A percentile compares a stretch with the other conserved stretches of the same genome.
phyloP scores from a whole-genome alignment of 2,797 vertebrate species.

The Choloepus didactylus region DNA sequence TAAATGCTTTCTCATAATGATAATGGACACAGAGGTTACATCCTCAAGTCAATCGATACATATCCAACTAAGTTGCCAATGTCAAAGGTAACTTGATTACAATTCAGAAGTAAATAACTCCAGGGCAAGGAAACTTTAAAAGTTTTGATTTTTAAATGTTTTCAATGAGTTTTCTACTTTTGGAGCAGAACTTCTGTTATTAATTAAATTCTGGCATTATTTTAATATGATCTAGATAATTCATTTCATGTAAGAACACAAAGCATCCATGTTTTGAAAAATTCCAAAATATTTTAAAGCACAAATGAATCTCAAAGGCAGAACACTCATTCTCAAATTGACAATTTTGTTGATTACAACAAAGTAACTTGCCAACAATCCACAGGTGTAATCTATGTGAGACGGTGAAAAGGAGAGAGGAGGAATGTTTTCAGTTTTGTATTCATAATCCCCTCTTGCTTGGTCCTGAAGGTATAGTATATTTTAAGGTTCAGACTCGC shows the following conservation, averaged over 20 bases:
- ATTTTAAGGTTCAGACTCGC: not conserved
- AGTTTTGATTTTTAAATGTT: constrained; percentile 52
- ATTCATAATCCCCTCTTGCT: not conserved
- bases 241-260: constrained; percentile 23
- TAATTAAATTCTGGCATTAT: constrained; percentile 59
- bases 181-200: constrained; percentile 46
- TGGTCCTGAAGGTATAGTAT: not conserved
- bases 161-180: constrained; percentile 53
- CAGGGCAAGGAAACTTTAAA: constrained; percentile 55
- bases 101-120: constrained; percentile 5
- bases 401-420: not conserved
- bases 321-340: not conserved
- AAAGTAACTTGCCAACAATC: not conserved
- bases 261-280: not conserved
- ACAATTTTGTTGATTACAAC: not conserved
- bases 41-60: not conserved
- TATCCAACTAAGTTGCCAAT: not conserved
- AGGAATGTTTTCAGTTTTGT: not conserved
- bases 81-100: constrained; percentile 37
- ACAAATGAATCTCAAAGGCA: constrained; percentile 55
- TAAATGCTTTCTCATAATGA: not conserved
- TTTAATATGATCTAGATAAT: constrained; percentile 32
- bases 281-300: constrained; percentile 15
- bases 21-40: not conserved
- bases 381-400: not conserved